phyloP scores from a whole-genome alignment of 2,113 vertebrate genomes.

The Megaleporinus macrocephalus region DNA sequence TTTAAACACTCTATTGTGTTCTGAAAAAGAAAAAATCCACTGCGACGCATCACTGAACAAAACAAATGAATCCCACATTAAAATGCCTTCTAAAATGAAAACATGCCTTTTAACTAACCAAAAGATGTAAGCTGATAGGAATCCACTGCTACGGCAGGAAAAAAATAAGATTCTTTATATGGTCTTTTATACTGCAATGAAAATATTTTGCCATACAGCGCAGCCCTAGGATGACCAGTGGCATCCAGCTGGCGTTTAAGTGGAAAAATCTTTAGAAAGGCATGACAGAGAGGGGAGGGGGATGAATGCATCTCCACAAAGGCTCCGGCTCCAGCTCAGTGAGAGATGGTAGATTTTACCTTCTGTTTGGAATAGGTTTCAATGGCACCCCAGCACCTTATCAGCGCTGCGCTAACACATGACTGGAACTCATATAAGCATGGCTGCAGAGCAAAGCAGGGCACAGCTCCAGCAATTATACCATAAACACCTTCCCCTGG shows the following conservation, averaged over 20 bases:
- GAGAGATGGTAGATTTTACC: conserved; percentile 18
- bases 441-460: conserved; percentile 44
- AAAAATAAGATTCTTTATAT: neutral
- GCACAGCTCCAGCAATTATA: conserved; percentile 29
- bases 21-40: too few species aligned
- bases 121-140: neutral
- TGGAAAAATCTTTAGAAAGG: neutral
- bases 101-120: neutral
- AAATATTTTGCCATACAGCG: neutral
- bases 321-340: conserved; percentile 7
- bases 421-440: conserved; percentile 48
- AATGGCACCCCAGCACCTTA: conserved; percentile 31
- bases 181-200: neutral
- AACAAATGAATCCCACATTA: neutral
- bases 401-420: conserved; percentile 23
- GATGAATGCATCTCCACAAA: neutral
- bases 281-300: neutral
- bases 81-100: neutral
- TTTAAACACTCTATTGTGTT: too few species aligned
- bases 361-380: conserved; percentile 17
- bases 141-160: neutral
- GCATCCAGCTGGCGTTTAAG: neutral
- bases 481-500: conserved; percentile 14
- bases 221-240: neutral
- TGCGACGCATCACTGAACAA: too few species aligned